Base-by-base conservation (phyloP, 1,140 invertebrate genomes). In the Drosophila repleta region DNA sequence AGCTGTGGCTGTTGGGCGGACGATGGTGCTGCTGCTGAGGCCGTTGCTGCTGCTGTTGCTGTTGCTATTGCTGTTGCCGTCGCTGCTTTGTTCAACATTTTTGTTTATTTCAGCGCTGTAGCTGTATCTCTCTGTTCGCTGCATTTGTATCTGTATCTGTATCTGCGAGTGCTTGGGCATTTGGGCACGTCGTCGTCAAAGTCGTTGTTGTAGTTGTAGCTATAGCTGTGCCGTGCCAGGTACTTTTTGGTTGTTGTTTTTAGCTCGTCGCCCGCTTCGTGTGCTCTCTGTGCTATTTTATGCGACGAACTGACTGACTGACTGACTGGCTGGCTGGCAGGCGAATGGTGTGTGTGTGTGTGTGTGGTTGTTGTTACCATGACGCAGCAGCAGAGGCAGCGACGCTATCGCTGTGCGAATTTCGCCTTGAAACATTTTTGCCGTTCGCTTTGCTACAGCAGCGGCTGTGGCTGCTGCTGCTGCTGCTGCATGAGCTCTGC, bases 351-450 rank as follows among this genome's bases (percentile, higher is more conserved):
- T 35, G 8, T 83, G 63, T 52, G n/a, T n/a, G n/a, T n/a, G n/a
- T n/a, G n/a, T 67, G 73, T 75, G 80, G 75, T 45, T 78, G 46
- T 66, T 45, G 68, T 58, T 64, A 45, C 60, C 74, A 74, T 78
- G 75, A 75, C 77, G 66, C 65, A 77, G 75, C 21, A 41, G 35
- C 56, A 60, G 26, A 26, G 32, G 37, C 64, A 61, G 57, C 64
- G 64, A 55, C 70, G 70, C 52, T 62, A 46, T 64, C 63, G 67
- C 43, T 79, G 52, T 71, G 70, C 76, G 74, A 82, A 77, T 90
- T 90, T 90, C 74, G 87, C 87, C 87, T 90, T 90, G 87, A 90
- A 90, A 90, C 87, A 90, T 90, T 90, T 84, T 79, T 76, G 69
- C 62, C 70, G 70, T 73, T 77, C 57, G 58, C 66, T 71, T 76